phyloP scores from a whole-genome alignment of 2,797 vertebrate species.

The Labroides dimidiatus region DNA sequence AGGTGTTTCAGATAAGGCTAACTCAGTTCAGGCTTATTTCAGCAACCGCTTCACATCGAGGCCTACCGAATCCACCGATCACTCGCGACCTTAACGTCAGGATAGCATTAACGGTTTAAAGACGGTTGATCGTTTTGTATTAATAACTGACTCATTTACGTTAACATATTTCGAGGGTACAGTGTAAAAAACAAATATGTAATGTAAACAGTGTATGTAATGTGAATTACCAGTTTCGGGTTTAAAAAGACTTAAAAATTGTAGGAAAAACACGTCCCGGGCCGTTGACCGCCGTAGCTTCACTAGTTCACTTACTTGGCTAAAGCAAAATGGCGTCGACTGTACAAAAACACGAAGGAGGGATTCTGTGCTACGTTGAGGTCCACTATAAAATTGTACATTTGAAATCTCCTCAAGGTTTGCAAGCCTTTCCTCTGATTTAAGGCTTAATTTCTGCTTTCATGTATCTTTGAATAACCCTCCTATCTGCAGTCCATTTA shows the following conservation, averaged over 20 bases:
- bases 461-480: neutral
- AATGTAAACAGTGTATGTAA: constrained; percentile 1
- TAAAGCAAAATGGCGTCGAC: constrained; percentile 65
- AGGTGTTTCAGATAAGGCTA: too few species aligned
- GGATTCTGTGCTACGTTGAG: neutral
- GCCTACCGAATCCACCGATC: constrained; percentile 33
- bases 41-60: constrained; percentile 19
- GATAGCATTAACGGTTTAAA: constrained; percentile 5
- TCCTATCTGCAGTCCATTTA: too few species aligned
- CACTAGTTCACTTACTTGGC: neutral
- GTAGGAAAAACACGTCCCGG: constrained; percentile 15
- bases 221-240: constrained; percentile 68
- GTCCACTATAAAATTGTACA: neutral
- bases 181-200: neutral
- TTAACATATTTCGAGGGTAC: neutral
- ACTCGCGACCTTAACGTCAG: constrained; percentile 21
- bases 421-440: too few species aligned
- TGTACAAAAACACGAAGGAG: neutral
- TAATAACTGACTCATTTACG: neutral
- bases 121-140: neutral
- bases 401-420: neutral
- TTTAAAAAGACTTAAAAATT: constrained; percentile 32
- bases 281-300: constrained; percentile 11
- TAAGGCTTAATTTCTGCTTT: rapidly evolving
- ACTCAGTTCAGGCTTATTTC: neutral